Percentiles rank a stretch among this genome's conserved stretches.
These are phyloP conservation scores for Cherax quadricarinatus DNA, from an alignment of 1,140 invertebrate species.

Conservation along the genomic window DNA sequence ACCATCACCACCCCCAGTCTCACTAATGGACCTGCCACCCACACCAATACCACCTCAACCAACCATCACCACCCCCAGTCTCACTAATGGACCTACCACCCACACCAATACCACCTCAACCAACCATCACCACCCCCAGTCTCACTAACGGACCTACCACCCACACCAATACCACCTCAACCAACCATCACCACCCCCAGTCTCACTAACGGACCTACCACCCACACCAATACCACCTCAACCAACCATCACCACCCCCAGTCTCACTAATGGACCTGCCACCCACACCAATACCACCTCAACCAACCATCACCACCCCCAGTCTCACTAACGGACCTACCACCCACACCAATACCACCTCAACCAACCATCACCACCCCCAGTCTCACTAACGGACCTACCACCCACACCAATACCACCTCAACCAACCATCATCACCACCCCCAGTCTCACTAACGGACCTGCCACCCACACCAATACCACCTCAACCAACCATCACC, in stretches of 20 bases:
- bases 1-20: neutral
- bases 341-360: neutral
- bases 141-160: neutral
- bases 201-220: neutral
- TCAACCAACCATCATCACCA: neutral
- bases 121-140: neutral
- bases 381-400: neutral
- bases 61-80: neutral
- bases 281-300: neutral
- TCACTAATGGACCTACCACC: neutral
- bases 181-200: neutral
- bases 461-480: neutral
- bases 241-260: neutral
- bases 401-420: neutral
- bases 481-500: neutral
- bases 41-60: neutral
- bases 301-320: neutral
- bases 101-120: neutral
- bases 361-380: neutral
- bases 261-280: neutral
- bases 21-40: neutral
- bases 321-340: neutral
- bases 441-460: neutral
- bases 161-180: neutral
- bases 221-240: neutral